Conservation (phyloP, 2,113 vertebrate genomes). For the Gracilinanus agilis region DNA sequence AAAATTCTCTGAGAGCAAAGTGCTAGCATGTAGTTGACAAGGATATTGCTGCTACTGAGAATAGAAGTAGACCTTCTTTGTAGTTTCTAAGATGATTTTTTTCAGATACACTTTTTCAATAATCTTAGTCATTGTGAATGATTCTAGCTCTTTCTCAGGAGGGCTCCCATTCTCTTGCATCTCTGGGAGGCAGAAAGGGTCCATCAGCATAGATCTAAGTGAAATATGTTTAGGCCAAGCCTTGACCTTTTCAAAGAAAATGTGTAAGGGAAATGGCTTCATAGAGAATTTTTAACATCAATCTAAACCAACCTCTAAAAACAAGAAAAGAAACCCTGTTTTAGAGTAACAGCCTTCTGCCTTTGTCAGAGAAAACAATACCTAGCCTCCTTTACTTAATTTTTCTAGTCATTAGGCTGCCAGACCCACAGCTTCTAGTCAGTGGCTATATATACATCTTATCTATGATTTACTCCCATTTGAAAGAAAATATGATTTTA, state of each 20-base stretch:
- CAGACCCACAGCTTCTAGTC: conserved; percentile 32
- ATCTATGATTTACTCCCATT: conserved; percentile 49
- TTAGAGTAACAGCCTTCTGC: not conserved
- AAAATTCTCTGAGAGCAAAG: conserved; percentile 42
- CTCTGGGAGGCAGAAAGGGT: not conserved
- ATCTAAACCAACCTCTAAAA: conserved; percentile 21
- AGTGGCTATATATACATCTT: conserved; percentile 63
- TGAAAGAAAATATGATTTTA: conserved; percentile 49
- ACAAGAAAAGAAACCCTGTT: not conserved
- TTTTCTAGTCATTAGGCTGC: not conserved
- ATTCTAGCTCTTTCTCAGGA: not conserved
- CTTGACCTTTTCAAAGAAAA: conserved; percentile 42
- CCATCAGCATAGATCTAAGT: not conserved
- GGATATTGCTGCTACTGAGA: conserved; percentile 51
- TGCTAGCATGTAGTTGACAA: conserved; percentile 39
- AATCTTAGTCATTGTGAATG: conserved; percentile 53
- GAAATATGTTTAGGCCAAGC: not conserved
- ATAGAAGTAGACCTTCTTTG: conserved; percentile 50
- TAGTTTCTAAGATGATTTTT: conserved; percentile 50
- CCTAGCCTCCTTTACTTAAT: conserved; percentile 1
- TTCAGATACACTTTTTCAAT: conserved; percentile 43
- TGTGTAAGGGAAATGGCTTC: conserved; percentile 12
- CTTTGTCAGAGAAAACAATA: conserved; percentile 32
- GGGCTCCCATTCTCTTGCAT: conserved; percentile 28
- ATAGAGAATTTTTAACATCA: conserved; percentile 36